These are phyloP conservation scores for Drosophila longiperda DNA, from an alignment of 2,888 invertebrate genomes.

Conservation along the genomic window DNA sequence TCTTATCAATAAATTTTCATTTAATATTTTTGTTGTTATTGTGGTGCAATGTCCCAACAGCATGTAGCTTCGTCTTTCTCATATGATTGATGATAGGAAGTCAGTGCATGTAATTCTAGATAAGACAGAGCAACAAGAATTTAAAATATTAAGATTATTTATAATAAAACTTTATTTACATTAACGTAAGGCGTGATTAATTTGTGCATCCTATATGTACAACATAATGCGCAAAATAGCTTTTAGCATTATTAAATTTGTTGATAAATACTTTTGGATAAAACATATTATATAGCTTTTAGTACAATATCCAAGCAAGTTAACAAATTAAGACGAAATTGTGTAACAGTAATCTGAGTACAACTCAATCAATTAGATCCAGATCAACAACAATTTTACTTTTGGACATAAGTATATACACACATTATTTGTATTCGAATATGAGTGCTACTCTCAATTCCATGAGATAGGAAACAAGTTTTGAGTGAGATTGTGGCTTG, in stretches of 20 bases:
- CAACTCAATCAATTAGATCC: slow-evolving; percentile 24
- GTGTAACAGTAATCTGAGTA: slow-evolving; percentile 51
- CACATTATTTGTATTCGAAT: not conserved
- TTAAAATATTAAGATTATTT: not conserved
- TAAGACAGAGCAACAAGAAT: slow-evolving; percentile 39
- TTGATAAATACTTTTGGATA: not conserved
- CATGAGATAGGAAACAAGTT: slow-evolving; percentile 47
- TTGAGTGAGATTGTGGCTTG: slow-evolving; percentile 49
- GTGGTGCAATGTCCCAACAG: slow-evolving; percentile 25
- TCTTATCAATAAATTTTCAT: slow-evolving; percentile 28
- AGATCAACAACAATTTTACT: slow-evolving; percentile 31
- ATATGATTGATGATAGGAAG: slow-evolving; percentile 60
- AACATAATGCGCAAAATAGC: not conserved
- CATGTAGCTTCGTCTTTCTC: slow-evolving; percentile 16
- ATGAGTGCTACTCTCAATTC: not conserved
- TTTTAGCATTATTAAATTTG: not conserved
- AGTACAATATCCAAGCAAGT: slow-evolving; percentile 31
- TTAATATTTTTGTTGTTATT: slow-evolving; percentile 22
- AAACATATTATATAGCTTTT: not conserved
- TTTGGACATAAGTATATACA: not conserved
- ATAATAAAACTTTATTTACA: not conserved
- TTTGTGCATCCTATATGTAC: not conserved
- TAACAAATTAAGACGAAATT: slow-evolving; percentile 60
- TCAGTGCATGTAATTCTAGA: slow-evolving; percentile 57
- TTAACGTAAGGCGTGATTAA: not conserved